These are phyloP conservation scores for Tachycineta bicolor DNA, from an alignment of 2,113 vertebrate genomes.

Conservation along the genomic window DNA sequence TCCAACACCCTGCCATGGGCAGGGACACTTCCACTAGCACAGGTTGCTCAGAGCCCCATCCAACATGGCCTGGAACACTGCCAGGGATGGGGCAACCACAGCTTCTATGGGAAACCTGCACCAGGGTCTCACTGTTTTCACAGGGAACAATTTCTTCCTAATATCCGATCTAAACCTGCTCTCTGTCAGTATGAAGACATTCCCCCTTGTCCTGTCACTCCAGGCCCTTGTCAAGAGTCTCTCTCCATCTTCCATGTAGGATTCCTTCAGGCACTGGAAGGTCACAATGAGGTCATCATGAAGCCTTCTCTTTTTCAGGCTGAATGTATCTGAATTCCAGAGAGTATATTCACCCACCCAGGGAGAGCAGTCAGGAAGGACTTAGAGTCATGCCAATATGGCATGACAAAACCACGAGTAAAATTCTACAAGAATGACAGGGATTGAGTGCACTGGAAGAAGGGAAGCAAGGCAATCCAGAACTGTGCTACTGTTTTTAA, in stretches of 20 bases:
- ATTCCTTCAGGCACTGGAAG: background rate
- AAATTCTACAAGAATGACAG: background rate
- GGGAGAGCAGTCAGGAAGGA: background rate
- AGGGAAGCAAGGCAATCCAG: background rate
- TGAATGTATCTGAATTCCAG: background rate
- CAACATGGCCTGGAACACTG: rapidly evolving
- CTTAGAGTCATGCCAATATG: background rate
- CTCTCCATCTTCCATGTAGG: background rate
- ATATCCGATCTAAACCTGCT: rapidly evolving
- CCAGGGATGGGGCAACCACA: background rate
- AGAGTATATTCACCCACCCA: background rate
- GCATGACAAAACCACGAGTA: background rate
- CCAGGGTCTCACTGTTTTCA: rapidly evolving
- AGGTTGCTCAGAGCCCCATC: background rate
- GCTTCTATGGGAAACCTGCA: background rate
- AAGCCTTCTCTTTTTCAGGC: background rate
- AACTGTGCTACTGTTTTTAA: background rate
- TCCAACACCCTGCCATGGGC: rapidly evolving
- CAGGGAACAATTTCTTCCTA: rapidly evolving
- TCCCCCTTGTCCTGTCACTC: background rate
- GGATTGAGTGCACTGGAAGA: background rate
- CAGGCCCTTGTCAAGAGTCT: background rate
- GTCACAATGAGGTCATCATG: rapidly evolving
- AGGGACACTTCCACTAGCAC: background rate
- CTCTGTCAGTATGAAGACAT: background rate